Conservation (phyloP, 2,888 invertebrate species). For the Spisula subtruncata region DNA sequence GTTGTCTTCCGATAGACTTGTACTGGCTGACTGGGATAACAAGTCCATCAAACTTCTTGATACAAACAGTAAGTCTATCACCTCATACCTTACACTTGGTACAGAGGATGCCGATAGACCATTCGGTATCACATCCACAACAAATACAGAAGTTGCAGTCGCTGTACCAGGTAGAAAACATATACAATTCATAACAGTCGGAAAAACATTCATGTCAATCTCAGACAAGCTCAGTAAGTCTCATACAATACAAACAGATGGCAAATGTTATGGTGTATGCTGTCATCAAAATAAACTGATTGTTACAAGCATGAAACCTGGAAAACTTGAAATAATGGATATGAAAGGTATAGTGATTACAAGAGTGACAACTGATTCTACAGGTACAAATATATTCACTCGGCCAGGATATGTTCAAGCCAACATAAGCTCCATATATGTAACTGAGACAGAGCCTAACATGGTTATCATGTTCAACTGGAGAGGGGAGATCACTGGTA, state of each 20-base stretch:
- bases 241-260: neutral
- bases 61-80: neutral
- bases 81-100: neutral
- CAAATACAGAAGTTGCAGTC: neutral
- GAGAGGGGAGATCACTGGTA: neutral
- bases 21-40: neutral
- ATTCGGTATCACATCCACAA: neutral
- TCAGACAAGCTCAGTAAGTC: neutral
- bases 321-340: neutral
- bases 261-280: constrained; percentile 1
- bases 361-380: neutral
- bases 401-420: too few species aligned
- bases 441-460: neutral
- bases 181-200: neutral
- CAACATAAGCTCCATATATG: neutral
- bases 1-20: neutral
- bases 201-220: too few species aligned
- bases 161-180: neutral
- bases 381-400: neutral
- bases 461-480: constrained; percentile 10
- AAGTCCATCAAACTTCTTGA: constrained; percentile 10
- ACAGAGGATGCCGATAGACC: neutral
- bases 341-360: neutral
- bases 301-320: neutral
- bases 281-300: neutral